Evolutionary conservation across 2,888 invertebrate genomes (phyloP), one percentile per base, ranked within the genome.

Genomic region (Lepeophtheirus nordmannii): DNA sequence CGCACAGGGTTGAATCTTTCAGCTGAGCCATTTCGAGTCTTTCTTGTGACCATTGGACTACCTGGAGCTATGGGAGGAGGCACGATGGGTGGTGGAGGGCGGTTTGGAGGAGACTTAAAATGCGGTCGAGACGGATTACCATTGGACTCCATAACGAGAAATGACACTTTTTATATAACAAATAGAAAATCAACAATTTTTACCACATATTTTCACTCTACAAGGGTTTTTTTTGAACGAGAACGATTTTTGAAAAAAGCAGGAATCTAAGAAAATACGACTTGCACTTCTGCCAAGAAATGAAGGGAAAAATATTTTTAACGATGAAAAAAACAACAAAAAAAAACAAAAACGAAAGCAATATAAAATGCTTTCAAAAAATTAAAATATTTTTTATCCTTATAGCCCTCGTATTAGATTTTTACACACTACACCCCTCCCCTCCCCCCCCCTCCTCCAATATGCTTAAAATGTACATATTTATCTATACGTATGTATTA

Each of bases 51-150:
- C 30, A 53, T 56, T 17, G 63, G 63, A 37, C 63, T 63, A 10
- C 22, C 53, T 23, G 63, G 63, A 23, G 46, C 56, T 14, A 53
- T n/a, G 11, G 63, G 63, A 10, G 63, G 63, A 53, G 63, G 56
- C 2, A 53, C 53, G 22, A 63, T n/a, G 53, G 63, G 63, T 20
- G 63, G 63, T 20, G 63, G 63, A 20, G 63, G 63, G 22, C 63
- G 53, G 63, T 30, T 41, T 10, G 63, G 53, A n/a, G 63, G 63
- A 20, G 63, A 53, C 56, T 53, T 63, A 23, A 63, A 63, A 23
- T 41, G 30, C 14, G 53, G 61, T n/a, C 23, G 53, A 62, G 62
- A 46, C 39, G 62, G 62, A 62, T 30, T 30, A 30, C 30, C 30
- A 30, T 30, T 30, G 8, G 53, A 46, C 53, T 46, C 53, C 53